These are phyloP conservation scores for Paramormyrops hopkinsi DNA, from an alignment of 2,797 vertebrate species.

Conservation along the genomic window DNA sequence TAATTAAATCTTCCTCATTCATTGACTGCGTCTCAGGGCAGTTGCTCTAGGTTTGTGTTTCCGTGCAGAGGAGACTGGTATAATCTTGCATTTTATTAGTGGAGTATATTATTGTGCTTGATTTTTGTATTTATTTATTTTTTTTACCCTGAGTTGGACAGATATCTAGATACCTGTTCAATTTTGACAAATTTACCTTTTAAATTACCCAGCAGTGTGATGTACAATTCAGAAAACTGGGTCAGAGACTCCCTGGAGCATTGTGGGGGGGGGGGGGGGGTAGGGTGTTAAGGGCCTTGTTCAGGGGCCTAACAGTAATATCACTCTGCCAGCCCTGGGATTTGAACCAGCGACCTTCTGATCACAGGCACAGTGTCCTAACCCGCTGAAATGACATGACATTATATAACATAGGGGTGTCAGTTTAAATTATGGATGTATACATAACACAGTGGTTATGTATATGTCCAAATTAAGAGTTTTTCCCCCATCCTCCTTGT, in stretches of 20 bases:
- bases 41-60: background rate
- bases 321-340: background rate
- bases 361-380: background rate
- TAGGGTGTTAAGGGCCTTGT: background rate
- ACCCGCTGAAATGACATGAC: background rate
- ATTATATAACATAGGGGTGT: background rate
- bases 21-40: background rate
- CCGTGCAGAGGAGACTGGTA: background rate
- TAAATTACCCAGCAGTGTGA: background rate
- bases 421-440: background rate
- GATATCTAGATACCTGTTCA: background rate
- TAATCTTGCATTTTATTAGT: background rate
- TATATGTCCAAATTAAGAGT: background rate
- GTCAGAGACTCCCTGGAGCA: background rate
- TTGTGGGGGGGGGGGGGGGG: background rate
- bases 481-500: background rate
- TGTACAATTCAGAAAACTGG: background rate
- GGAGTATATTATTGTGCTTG: background rate
- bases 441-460: background rate
- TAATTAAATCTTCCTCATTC: slow-evolving; percentile 13
- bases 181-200: background rate
- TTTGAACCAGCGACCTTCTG: background rate
- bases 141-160: background rate
- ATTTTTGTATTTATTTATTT: background rate
- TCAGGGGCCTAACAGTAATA: background rate